phyloP scores from a whole-genome alignment of 2,888 invertebrate species.

The Drosophila kambysellisi region DNA sequence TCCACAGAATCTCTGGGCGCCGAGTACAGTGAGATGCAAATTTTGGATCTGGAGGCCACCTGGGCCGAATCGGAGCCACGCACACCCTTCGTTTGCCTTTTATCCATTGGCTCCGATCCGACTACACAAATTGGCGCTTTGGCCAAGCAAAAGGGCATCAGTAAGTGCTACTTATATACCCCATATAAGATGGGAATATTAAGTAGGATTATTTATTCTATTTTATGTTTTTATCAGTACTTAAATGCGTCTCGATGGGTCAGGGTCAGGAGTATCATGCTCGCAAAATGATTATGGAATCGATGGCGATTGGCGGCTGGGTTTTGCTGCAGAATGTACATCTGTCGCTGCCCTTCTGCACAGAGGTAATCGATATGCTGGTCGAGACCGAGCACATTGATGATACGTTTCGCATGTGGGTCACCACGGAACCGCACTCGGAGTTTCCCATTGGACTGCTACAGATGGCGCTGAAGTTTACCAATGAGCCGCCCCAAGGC shows the following conservation, averaged over 20 bases:
- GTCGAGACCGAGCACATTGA: constrained; percentile 94
- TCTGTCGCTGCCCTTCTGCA: constrained; percentile 96
- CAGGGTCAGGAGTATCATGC: constrained; percentile 97
- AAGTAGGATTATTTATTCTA: not conserved
- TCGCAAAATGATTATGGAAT: constrained; percentile 91
- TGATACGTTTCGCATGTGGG: constrained; percentile 94
- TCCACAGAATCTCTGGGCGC: constrained; percentile 91
- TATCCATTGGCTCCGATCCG: constrained; percentile 98
- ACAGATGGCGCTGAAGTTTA: constrained; percentile 98
- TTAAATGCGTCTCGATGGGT: constrained; percentile 97
- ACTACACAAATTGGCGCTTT: constrained; percentile 95
- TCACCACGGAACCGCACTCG: constrained; percentile 97
- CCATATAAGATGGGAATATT: not conserved
- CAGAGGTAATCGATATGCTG: constrained; percentile 95
- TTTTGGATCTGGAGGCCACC: constrained; percentile 95
- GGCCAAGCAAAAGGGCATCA: constrained; percentile 93
- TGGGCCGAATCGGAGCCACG: constrained; percentile 95
- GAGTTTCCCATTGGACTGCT: constrained; percentile 95
- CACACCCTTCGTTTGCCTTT: constrained; percentile 95
- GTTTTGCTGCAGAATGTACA: constrained; percentile 98
- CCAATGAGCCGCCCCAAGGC: constrained; percentile 98
- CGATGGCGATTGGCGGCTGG: constrained; percentile 95
- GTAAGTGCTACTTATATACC: constrained; percentile 86
- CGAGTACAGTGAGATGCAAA: constrained; percentile 96
- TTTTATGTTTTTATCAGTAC: constrained; percentile 85